Percentiles rank a stretch among this genome's conserved stretches.
Evolutionary conservation across 1,140 invertebrate species (phyloP).

Genomic region (Laodelphax striatellus): DNA sequence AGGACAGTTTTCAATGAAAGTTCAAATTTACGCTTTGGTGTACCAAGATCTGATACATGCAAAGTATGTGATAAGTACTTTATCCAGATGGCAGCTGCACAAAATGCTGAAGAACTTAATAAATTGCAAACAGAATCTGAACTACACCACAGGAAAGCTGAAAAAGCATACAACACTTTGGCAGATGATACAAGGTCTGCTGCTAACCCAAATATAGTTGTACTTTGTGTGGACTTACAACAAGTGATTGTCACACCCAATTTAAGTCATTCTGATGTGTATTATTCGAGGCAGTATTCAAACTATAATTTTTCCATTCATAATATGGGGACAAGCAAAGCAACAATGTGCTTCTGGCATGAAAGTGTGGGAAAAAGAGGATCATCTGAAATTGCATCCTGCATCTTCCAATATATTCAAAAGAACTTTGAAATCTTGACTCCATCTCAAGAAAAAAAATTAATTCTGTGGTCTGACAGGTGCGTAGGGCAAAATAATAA

Average conservation of each 20-base stretch:
- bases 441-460: constrained; percentile 4
- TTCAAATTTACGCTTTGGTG: background rate
- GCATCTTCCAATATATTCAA: constrained; percentile 15
- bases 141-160: background rate
- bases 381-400: constrained; percentile 14
- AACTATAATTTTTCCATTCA: constrained; percentile 16
- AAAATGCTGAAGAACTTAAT: background rate
- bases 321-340: constrained; percentile 9
- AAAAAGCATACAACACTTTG: background rate
- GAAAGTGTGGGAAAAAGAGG: constrained; percentile 17
- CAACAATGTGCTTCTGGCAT: constrained; percentile 17
- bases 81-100: background rate
- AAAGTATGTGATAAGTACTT: background rate
- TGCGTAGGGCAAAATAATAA: constrained; percentile 22
- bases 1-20: background rate
- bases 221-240: constrained; percentile 8
- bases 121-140: background rate
- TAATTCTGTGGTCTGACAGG: constrained; percentile 21
- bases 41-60: constrained; percentile 6
- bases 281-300: constrained; percentile 9
- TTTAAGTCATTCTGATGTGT: constrained; percentile 9
- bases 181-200: background rate
- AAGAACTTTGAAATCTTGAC: constrained; percentile 8
- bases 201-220: background rate
- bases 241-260: background rate